phyloP scores from a whole-genome alignment of 2,797 vertebrate genomes.

The Cryptoprocta ferox region DNA sequence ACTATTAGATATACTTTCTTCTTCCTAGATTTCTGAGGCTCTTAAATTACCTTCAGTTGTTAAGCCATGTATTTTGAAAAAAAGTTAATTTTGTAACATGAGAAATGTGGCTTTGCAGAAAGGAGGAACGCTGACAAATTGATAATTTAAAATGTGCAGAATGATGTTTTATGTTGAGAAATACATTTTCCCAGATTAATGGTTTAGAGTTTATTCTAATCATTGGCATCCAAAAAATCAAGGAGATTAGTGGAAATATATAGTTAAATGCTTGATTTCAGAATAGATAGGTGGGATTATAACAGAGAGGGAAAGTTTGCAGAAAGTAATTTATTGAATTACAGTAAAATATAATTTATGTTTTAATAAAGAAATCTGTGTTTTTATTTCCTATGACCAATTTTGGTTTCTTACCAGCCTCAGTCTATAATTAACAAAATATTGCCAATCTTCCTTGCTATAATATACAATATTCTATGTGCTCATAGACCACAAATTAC shows the following conservation, averaged over 20 bases:
- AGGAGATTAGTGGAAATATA: background rate
- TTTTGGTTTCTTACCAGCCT: background rate
- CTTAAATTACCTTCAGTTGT: background rate
- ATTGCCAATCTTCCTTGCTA: background rate
- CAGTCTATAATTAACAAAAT: background rate
- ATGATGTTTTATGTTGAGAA: background rate
- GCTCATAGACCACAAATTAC: background rate
- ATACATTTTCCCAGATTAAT: background rate
- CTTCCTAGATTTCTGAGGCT: background rate
- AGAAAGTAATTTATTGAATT: background rate
- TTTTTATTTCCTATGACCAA: background rate
- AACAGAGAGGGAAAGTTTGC: background rate
- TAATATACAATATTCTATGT: background rate
- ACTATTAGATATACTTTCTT: background rate
- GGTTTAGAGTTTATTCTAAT: background rate
- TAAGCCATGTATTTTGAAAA: background rate
- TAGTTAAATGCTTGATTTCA: background rate
- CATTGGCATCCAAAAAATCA: background rate
- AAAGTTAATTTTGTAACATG: background rate
- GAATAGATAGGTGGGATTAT: background rate
- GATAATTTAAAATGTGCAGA: background rate
- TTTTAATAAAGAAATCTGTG: background rate
- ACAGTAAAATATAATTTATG: background rate
- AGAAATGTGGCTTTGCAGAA: background rate
- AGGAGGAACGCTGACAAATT: background rate